Conservation (phyloP, 2,113 vertebrate genomes). For the Antennarius striatus region DNA sequence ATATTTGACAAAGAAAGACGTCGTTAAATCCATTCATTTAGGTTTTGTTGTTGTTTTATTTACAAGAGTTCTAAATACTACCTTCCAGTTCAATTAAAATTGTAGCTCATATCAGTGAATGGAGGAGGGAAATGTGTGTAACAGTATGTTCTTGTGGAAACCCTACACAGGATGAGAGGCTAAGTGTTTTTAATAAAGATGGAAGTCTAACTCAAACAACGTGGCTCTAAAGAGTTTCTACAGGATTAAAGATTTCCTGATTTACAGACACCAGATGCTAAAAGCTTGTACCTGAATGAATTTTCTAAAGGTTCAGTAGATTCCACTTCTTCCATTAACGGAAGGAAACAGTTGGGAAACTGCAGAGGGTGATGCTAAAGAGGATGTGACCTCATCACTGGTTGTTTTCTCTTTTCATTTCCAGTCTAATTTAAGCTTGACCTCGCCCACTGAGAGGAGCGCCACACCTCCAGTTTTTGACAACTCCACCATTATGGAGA, state of each 20-base stretch:
- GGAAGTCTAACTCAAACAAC: too few relatives aligned
- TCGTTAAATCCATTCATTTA: too few relatives aligned
- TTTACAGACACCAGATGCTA: background rate
- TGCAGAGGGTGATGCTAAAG: background rate
- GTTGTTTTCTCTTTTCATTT: slow-evolving; percentile 34
- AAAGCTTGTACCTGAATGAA: background rate
- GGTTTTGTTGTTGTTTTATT: background rate
- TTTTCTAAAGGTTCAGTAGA: background rate
- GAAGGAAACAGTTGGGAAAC: slow-evolving; percentile 6
- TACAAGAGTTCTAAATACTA: background rate
- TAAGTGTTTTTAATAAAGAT: too few relatives aligned
- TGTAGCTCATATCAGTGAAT: background rate
- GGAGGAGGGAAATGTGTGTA: slow-evolving; percentile 28
- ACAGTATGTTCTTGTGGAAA: slow-evolving; percentile 14
- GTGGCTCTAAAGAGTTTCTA: too few relatives aligned
- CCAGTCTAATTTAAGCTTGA: slow-evolving; percentile 24
- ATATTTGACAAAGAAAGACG: too few relatives aligned
- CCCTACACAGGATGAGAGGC: too few relatives aligned
- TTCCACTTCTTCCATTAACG: background rate
- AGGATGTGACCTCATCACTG: slow-evolving; percentile 9
- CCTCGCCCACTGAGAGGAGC: background rate
- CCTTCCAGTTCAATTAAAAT: background rate
- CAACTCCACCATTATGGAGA: background rate
- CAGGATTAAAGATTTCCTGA: too few relatives aligned
- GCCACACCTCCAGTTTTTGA: background rate